Percentiles rank a stretch among this genome's conserved stretches.
phyloP scores from a whole-genome alignment of 2,888 invertebrate genomes.

The Dolomedes plantarius region DNA sequence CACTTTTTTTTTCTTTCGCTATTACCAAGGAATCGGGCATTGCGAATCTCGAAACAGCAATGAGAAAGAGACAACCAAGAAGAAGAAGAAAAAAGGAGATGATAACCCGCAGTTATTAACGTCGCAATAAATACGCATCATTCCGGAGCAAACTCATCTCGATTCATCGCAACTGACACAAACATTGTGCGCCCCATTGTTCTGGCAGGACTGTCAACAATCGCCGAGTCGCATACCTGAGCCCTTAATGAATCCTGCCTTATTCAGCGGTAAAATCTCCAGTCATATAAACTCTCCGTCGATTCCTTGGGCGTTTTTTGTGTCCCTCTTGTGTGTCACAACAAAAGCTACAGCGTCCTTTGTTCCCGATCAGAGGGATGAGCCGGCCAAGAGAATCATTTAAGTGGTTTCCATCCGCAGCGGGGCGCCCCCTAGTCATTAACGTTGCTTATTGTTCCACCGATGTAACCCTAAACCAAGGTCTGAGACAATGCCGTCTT shows the following conservation, averaged over 20 bases:
- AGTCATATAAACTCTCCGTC: slow-evolving; percentile 32
- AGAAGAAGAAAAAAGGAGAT: too few relatives aligned
- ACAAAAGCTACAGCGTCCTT: slow-evolving; percentile 27
- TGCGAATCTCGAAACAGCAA: not conserved
- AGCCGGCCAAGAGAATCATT: slow-evolving; percentile 23
- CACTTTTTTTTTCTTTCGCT: not conserved
- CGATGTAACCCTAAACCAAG: slow-evolving; percentile 63
- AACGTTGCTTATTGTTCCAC: slow-evolving; percentile 61
- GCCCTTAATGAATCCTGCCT: slow-evolving; percentile 47
- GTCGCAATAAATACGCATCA: not conserved
- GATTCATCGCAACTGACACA: slow-evolving; percentile 2
- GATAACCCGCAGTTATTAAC: not conserved
- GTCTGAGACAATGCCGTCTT: slow-evolving; percentile 58
- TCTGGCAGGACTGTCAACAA: slow-evolving; percentile 15
- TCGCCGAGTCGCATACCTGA: slow-evolving; percentile 36
- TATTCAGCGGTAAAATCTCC: slow-evolving; percentile 23
- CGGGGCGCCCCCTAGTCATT: slow-evolving; percentile 43
- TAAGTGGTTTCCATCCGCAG: slow-evolving; percentile 58
- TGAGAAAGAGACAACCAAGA: too few relatives aligned
- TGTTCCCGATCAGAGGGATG: slow-evolving; percentile 35
- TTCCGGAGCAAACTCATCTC: not conserved
- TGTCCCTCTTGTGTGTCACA: not conserved
- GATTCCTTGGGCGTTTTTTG: slow-evolving; percentile 24
- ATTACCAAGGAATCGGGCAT: not conserved
- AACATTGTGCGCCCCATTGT: slow-evolving; percentile 16